A percentile compares a stretch with the other conserved stretches of the same genome.
Conservation (phyloP, 1,140 invertebrate genomes). For the Diorhabda elongata region DNA sequence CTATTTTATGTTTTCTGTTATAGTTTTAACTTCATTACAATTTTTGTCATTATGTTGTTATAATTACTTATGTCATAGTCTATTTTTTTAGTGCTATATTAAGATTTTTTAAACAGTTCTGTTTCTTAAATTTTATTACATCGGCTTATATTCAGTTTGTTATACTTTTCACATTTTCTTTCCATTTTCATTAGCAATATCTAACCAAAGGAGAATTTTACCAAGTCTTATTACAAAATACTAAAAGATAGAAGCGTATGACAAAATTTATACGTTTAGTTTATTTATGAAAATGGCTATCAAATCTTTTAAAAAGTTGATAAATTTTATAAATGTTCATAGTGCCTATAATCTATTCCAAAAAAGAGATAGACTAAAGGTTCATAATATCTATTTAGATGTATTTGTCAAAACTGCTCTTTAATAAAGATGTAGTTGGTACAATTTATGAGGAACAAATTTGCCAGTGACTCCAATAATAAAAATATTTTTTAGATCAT, state of each 20-base stretch:
- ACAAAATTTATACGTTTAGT: not conserved
- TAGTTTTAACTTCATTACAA: slow-evolving; percentile 28
- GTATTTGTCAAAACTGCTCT: too few species aligned
- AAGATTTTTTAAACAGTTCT: slow-evolving; percentile 33
- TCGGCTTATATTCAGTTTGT: slow-evolving; percentile 18
- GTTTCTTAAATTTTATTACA: slow-evolving; percentile 36
- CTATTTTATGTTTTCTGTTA: slow-evolving; percentile 24
- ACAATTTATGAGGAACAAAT: too few species aligned
- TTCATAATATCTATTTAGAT: too few species aligned
- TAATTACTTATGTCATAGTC: slow-evolving; percentile 36
- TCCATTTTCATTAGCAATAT: slow-evolving; percentile 17
- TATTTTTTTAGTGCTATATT: slow-evolving; percentile 36
- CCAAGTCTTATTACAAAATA: slow-evolving; percentile 15
- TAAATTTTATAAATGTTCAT: too few species aligned
- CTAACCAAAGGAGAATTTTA: slow-evolving; percentile 19
- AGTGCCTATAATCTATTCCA: too few species aligned
- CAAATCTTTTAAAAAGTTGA: too few species aligned
- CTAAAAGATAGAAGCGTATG: not conserved
- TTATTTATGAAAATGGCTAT: too few species aligned
- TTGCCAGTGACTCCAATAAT: too few species aligned
- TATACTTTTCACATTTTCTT: slow-evolving; percentile 17
- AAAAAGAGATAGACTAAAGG: too few species aligned
- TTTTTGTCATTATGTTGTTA: slow-evolving; percentile 31
- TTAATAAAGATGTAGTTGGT: too few species aligned
- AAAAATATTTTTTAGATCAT: too few species aligned